Percentiles rank a stretch among this genome's conserved stretches.
phyloP scores from a whole-genome alignment of 2,113 vertebrate species.

The Amphiprion ocellaris region DNA sequence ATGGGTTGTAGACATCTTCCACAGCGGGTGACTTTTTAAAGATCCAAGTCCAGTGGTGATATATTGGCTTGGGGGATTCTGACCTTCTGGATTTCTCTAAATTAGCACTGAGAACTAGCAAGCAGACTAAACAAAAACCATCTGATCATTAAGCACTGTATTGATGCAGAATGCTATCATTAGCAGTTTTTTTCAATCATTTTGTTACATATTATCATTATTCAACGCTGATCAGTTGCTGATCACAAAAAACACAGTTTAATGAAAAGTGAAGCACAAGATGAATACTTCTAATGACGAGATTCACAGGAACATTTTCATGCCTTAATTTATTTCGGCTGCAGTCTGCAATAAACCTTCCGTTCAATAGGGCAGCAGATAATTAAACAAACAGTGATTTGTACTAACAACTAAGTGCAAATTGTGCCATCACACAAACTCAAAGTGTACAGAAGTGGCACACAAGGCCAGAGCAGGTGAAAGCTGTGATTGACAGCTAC shows the following conservation, averaged over 20 bases:
- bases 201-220: no score
- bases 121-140: not conserved
- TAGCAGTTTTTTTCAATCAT: no score
- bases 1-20: slow-evolving; percentile 30
- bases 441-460: not conserved
- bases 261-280: not conserved
- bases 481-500: not conserved
- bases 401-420: not conserved
- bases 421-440: slow-evolving; percentile 2
- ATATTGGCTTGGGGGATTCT: slow-evolving; percentile 15
- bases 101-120: slow-evolving; percentile 30
- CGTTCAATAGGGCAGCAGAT: slow-evolving; percentile 19
- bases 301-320: slow-evolving; percentile 10
- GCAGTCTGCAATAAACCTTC: slow-evolving; percentile 31
- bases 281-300: not conserved
- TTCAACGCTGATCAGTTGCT: not conserved
- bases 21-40: slow-evolving; percentile 27
- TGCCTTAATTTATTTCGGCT: slow-evolving; percentile 26
- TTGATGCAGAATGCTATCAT: no score
- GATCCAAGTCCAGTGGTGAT: slow-evolving; percentile 30
- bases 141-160: not conserved
- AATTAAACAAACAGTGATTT: slow-evolving; percentile 24
- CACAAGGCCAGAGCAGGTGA: not conserved
- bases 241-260: not conserved
- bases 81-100: slow-evolving; percentile 50